phyloP scores from a whole-genome alignment of 2,113 vertebrate species.

The Thunnus maccoyii region DNA sequence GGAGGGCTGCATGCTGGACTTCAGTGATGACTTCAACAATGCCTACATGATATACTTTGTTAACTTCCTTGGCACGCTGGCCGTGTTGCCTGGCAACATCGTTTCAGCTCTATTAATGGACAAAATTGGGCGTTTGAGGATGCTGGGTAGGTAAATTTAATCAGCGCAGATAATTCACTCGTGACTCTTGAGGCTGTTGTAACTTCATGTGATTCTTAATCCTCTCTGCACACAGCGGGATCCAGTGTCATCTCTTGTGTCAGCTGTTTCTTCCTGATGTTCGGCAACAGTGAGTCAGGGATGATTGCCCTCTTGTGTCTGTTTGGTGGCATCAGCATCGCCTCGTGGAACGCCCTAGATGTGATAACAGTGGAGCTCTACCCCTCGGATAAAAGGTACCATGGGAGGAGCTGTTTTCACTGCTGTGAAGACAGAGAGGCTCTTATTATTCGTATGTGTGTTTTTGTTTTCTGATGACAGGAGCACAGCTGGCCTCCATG shows the following conservation, averaged over 20 bases:
- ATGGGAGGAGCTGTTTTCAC: neutral
- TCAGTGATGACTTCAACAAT: constrained; percentile 94
- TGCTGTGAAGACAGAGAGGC: neutral
- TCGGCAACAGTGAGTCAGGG: constrained; percentile 96
- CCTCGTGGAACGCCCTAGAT: constrained; percentile 96
- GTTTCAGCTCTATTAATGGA: constrained; percentile 98
- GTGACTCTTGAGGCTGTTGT: neutral
- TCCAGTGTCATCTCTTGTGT: constrained; percentile 97
- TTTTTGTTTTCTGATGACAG: neutral
- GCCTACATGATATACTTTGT: constrained; percentile 99
- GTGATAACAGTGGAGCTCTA: constrained; percentile 98
- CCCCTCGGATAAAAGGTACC: constrained; percentile 95
- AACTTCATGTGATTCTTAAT: neutral
- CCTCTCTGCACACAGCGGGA: constrained; percentile 85
- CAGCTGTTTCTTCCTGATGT: constrained; percentile 98
- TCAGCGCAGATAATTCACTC: neutral
- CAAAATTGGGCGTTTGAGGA: constrained; percentile 96
- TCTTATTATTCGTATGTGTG: no score
- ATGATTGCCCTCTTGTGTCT: constrained; percentile 98
- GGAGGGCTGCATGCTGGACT: constrained; percentile 96
- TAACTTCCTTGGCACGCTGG: constrained; percentile 96
- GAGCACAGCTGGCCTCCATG: neutral
- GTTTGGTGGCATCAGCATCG: constrained; percentile 97
- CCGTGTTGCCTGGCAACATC: constrained; percentile 96
- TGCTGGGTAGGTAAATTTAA: constrained; percentile 89